Base-by-base conservation (phyloP, 2,888 invertebrate genomes). In the Orchesella flavescens region DNA sequence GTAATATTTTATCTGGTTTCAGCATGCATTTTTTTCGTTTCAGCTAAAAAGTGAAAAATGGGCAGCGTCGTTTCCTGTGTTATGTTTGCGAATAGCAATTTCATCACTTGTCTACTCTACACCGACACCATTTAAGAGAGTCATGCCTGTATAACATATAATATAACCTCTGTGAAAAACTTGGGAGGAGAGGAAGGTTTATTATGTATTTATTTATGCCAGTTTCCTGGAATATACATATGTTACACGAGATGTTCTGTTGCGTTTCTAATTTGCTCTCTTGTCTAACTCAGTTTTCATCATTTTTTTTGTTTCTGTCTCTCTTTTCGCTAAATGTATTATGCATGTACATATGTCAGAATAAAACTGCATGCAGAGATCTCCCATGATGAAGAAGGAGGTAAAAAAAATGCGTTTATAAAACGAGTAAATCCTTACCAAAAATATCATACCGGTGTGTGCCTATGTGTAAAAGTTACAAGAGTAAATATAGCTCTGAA, bases 141-240 rank as follows among this genome's bases (percentile, higher is more conserved):
- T n/a, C 34, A 34, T 34, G 34, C 7, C 7, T 2, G 2, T 34
- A 34, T 34, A 7, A 4, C n/a, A n/a, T n/a, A n/a, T n/a, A n/a
- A 7, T 34, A 34, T 34, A 34, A 34, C 57, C 17, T 57, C 3
- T 15, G 63, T 34, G 63, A 19, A 63, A 63, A 63, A 19, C 1
- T 3, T 12, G 15, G 23, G 43, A 24, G 34, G 9, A 49, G 43
- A 24, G 34, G 9, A 49, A 15, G 46, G 15, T 79, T 79, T 80
- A 80, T 80, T 76, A 76, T 57, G 44, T 68, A 76, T 76, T 76
- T 76, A 76, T 76, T 76, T 76, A 76, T 68, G 73, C 80, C 66
- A 73, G 80, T 73, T 80, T 80, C 73, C 80, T 65, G 80, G 73
- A 80, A 73, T 73, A 80, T 80, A 80, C 80, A 73, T 73, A 57